phyloP scores from a whole-genome alignment of 2,888 invertebrate genomes.

The Archaeoteleia sp. region DNA sequence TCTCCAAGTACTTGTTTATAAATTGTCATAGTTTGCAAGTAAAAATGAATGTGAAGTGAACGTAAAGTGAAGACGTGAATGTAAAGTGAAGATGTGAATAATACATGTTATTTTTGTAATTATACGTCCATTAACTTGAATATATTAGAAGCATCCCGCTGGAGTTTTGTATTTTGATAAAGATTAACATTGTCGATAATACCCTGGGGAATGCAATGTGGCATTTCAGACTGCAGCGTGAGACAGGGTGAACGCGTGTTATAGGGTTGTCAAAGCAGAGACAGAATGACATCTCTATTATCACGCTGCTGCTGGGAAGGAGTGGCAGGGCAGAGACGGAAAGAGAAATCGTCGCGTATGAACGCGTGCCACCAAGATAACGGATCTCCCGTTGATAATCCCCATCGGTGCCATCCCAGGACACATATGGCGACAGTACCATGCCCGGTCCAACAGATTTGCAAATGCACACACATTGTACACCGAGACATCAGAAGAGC shows the following conservation, averaged over 20 bases:
- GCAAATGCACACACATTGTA: not conserved
- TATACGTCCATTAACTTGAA: constrained; percentile 8
- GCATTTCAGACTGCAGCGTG: constrained; percentile 53
- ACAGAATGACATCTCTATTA: constrained; percentile 75
- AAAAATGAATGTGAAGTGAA: not conserved
- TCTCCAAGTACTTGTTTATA: no score
- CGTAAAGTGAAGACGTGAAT: not conserved
- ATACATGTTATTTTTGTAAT: not conserved
- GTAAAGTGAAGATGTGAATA: not conserved
- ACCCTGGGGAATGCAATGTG: constrained; percentile 59
- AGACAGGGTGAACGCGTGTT: constrained; percentile 63
- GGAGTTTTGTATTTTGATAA: constrained; percentile 44
- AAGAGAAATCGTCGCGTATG: constrained; percentile 58
- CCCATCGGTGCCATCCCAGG: constrained; percentile 61
- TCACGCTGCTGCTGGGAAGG: constrained; percentile 63
- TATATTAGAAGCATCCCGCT: constrained; percentile 13
- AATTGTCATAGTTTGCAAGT: no score
- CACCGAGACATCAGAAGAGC: no score
- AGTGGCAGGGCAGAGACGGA: constrained; percentile 36
- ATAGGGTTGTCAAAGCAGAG: constrained; percentile 73
- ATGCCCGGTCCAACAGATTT: constrained; percentile 9
- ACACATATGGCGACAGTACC: constrained; percentile 60
- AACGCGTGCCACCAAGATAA: constrained; percentile 72
- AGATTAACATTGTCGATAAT: constrained; percentile 61
- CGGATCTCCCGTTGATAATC: constrained; percentile 72